Conservation (phyloP, 1,140 invertebrate species). For the Reticulitermes speratus region DNA sequence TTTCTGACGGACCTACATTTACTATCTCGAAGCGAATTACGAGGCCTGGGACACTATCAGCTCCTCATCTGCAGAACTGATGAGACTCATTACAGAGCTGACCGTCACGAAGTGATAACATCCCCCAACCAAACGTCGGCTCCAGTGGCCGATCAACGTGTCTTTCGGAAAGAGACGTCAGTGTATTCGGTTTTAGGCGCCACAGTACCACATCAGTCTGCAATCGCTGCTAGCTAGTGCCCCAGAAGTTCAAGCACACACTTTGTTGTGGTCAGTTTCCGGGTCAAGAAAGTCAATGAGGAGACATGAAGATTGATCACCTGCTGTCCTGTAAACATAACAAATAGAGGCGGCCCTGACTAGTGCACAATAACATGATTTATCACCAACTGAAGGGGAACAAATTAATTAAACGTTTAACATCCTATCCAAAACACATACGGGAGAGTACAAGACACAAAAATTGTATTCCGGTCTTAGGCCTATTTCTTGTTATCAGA, state of each 20-base stretch:
- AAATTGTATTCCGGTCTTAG: too few relatives aligned
- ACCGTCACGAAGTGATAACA: background rate
- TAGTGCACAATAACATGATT: background rate
- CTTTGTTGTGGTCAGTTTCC: background rate
- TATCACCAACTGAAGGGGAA: slow-evolving; percentile 6
- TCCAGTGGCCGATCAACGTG: too few relatives aligned
- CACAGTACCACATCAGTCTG: background rate
- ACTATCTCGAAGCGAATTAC: too few relatives aligned
- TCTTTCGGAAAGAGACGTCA: background rate
- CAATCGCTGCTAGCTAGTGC: background rate
- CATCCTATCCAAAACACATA: background rate
- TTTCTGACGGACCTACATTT: background rate
- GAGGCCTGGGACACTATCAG: background rate
- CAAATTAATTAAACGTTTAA: slow-evolving; percentile 1
- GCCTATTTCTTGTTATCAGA: too few relatives aligned
- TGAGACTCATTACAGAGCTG: background rate
- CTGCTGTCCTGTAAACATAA: slow-evolving; percentile 11
- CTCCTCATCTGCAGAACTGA: background rate
- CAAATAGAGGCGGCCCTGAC: background rate
- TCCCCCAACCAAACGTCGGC: background rate
- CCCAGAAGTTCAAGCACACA: background rate
- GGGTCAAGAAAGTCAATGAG: background rate
- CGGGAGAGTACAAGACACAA: background rate
- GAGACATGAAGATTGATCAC: slow-evolving; percentile 10
- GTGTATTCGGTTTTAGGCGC: too few relatives aligned